These are phyloP conservation scores for Drosophila acutilabella DNA, from an alignment of 2,888 invertebrate genomes.

Conservation along the genomic window DNA sequence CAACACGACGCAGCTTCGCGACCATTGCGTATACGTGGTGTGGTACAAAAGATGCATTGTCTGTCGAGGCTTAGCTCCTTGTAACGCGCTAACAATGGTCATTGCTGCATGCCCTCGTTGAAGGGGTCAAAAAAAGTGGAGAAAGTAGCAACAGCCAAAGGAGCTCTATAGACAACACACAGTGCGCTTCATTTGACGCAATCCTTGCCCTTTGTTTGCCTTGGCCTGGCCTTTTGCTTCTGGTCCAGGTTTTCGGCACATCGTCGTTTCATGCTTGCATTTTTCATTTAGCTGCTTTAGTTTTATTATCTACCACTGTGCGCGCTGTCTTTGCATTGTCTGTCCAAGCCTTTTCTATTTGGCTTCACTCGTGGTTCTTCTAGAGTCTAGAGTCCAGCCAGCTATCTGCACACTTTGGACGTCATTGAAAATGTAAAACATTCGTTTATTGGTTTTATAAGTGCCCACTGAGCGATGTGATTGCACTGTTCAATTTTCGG, in stretches of 20 bases:
- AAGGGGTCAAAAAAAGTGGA: not conserved
- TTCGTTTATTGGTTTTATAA: constrained; percentile 57
- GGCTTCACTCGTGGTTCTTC: constrained; percentile 28
- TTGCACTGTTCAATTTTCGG: constrained; percentile 32
- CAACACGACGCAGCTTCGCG: constrained; percentile 22
- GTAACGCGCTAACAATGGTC: constrained; percentile 40
- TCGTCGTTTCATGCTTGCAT: constrained; percentile 51
- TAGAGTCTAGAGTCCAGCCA: constrained; percentile 3
- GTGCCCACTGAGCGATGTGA: constrained; percentile 50
- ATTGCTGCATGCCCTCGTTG: constrained; percentile 12
- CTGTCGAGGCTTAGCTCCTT: constrained; percentile 26
- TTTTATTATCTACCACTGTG: constrained; percentile 53
- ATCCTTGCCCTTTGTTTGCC: constrained; percentile 68
- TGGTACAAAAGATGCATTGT: constrained; percentile 40
- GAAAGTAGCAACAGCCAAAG: not conserved
- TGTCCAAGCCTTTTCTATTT: constrained; percentile 22
- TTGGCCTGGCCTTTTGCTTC: constrained; percentile 11
- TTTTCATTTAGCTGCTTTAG: constrained; percentile 53
- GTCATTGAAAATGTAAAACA: constrained; percentile 55
- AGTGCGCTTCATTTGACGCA: constrained; percentile 67
- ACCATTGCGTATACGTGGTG: constrained; percentile 50
- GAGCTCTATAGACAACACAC: constrained; percentile 31
- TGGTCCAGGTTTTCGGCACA: constrained; percentile 22
- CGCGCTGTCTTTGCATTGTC: constrained; percentile 19
- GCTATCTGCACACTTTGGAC: constrained; percentile 32